phyloP scores from a whole-genome alignment of 2,113 vertebrate genomes.

The Entelurus aequoreus region DNA sequence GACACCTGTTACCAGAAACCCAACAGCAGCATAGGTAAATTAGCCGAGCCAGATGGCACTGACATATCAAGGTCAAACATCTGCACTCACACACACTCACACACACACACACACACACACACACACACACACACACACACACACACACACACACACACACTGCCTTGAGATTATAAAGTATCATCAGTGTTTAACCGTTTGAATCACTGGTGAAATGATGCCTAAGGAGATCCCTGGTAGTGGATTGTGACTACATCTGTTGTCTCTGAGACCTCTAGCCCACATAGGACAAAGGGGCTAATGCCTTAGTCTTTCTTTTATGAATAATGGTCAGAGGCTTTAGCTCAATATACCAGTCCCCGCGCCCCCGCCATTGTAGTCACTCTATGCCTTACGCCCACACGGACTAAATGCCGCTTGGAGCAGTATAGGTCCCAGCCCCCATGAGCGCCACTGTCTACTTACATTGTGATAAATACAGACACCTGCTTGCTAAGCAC shows the following conservation, averaged over 20 bases:
- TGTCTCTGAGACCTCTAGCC: slow-evolving; percentile 18
- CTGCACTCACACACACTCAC: background rate
- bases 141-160: too few relatives aligned
- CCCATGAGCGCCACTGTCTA: slow-evolving; percentile 28
- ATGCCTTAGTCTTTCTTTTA: slow-evolving; percentile 29
- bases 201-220: background rate
- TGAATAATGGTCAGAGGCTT: slow-evolving; percentile 36
- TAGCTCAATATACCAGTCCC: slow-evolving; percentile 25
- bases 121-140: background rate
- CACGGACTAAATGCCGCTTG: slow-evolving; percentile 17
- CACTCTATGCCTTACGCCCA: slow-evolving; percentile 17
- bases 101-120: background rate
- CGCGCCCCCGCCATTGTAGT: background rate
- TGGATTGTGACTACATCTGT: slow-evolving; percentile 24
- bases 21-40: slow-evolving; percentile 1
- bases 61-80: slow-evolving; percentile 8
- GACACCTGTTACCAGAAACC: background rate
- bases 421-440: slow-evolving; percentile 2
- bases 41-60: background rate
- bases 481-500: slow-evolving; percentile 25
- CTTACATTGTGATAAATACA: slow-evolving; percentile 13
- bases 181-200: background rate
- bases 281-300: slow-evolving; percentile 47
- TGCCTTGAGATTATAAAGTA: too few relatives aligned
- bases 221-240: slow-evolving; percentile 13